Evolutionary conservation across 2,888 invertebrate species (phyloP).

Genomic region (Cacoxenus indagator): DNA sequence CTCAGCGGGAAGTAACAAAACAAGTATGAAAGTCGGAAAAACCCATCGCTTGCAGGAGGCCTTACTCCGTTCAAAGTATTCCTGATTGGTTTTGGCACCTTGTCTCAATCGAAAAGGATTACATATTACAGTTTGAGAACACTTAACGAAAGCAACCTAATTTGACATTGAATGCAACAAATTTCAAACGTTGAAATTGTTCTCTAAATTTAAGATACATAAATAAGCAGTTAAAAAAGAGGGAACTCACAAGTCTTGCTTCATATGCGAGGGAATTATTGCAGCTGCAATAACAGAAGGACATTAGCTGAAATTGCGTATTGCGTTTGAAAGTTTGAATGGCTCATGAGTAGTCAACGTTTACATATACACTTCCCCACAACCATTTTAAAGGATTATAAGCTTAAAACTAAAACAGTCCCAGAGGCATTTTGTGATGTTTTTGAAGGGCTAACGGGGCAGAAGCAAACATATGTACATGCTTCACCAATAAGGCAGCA

Average conservation of each 20-base stretch:
- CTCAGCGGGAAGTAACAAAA: constrained; percentile 1
- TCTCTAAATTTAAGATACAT: too few relatives aligned
- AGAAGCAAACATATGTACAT: not conserved
- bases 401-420: constrained; percentile 6
- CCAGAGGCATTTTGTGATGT: not conserved
- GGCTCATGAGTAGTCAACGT: not conserved
- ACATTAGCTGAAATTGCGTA: constrained; percentile 1
- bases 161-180: too few relatives aligned
- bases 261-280: not conserved
- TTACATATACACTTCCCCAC: not conserved
- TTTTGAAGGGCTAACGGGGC: not conserved
- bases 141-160: too few relatives aligned
- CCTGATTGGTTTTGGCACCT: not conserved
- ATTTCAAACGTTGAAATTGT: too few relatives aligned
- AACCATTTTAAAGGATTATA: constrained; percentile 6
- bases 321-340: not conserved
- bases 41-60: not conserved
- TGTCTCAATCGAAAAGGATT: not conserved
- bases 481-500: not conserved
- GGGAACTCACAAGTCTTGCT: too few relatives aligned
- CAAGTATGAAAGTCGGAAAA: not conserved
- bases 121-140: not conserved
- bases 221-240: too few relatives aligned
- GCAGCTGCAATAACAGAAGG: constrained; percentile 10
- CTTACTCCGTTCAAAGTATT: not conserved